Evolutionary conservation across 2,888 invertebrate genomes (phyloP).

Genomic region (Choristoneura rosaceana): DNA sequence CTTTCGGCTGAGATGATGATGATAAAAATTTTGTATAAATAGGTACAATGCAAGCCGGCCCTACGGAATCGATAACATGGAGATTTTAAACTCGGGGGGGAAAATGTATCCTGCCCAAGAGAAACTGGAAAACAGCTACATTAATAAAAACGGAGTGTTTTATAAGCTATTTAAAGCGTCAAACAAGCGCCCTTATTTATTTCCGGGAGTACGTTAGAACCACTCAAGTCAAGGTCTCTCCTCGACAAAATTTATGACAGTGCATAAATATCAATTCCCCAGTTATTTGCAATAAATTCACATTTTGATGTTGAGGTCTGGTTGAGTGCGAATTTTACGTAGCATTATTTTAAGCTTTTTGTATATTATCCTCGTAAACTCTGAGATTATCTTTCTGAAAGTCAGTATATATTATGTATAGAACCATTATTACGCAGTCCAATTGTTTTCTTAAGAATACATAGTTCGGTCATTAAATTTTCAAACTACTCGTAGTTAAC

Average conservation of each 20-base stretch:
- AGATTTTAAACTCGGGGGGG: neutral
- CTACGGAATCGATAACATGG: neutral
- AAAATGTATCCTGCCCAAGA: neutral
- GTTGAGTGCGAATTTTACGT: slow-evolving; percentile 50
- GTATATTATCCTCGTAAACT: slow-evolving; percentile 13
- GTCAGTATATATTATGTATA: neutral
- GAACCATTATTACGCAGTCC: neutral
- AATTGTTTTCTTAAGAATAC: neutral
- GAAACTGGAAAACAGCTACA: neutral
- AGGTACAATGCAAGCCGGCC: neutral
- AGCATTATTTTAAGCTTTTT: slow-evolving; percentile 50
- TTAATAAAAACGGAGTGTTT: slow-evolving; percentile 39
- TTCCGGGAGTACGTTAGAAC: slow-evolving; percentile 48
- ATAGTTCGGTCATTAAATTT: neutral
- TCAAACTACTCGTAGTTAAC: neutral
- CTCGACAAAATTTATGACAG: slow-evolving; percentile 59
- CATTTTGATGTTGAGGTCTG: slow-evolving; percentile 60
- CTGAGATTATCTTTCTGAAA: slow-evolving; percentile 2
- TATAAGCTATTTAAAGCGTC: slow-evolving; percentile 50
- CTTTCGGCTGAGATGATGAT: no score
- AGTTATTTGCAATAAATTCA: slow-evolving; percentile 68
- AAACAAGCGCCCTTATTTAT: slow-evolving; percentile 49
- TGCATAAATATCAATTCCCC: slow-evolving; percentile 67
- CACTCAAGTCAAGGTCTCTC: slow-evolving; percentile 57
- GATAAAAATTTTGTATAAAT: neutral